Evolutionary conservation across 2,113 vertebrate genomes (phyloP), one percentile per base, ranked within the genome.

Genomic region (Percina caprodes): DNA sequence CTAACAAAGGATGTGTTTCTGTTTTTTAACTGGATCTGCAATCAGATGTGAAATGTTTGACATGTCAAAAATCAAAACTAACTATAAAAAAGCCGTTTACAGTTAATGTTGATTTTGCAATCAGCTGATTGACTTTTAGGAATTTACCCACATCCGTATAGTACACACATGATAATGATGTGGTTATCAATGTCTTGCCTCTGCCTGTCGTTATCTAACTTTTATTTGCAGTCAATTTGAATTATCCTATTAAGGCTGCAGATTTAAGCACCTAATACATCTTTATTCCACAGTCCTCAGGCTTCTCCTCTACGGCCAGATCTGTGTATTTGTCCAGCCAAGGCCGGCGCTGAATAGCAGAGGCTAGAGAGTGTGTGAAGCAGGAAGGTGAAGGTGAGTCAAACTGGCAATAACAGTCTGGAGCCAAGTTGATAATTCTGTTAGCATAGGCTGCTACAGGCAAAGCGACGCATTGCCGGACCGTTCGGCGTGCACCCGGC

Each of bases 361-460:
- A 21, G 52, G 65, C 68, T 24, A 42, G 45, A 80, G 61, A 69
- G 26, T 42, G 39, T 62, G 68, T 62, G 67, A 66, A 59, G 42
- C 73, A 19, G 59, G 16, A 26, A 74, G 82, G 69, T 82, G 83
- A 72, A 85, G 79, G 91, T 71, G 85, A 71, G 84, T 76, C 79
- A 87, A 79, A 82, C 73, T 61, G 63, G 82, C 74, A 60, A 46
- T 46, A 42, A 5, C 0, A 24, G 79, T 74, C 74, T 74, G 59
- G 61, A 82, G 79, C 58, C 66, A 42, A 67, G 77, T 77, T 90
- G 85, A 92, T 90, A 84, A 91, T 89, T 91, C 46, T 86, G 79
- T 91, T 91, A 91, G 85, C 78, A 74, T 60, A 70, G 66, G 69
- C 74, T 5, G 52, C 84, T 69, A 76, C 78, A 60, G 61, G 84